These are phyloP conservation scores for Rhagonycha lutea DNA, from an alignment of 2,888 invertebrate species.

Conservation along the genomic window DNA sequence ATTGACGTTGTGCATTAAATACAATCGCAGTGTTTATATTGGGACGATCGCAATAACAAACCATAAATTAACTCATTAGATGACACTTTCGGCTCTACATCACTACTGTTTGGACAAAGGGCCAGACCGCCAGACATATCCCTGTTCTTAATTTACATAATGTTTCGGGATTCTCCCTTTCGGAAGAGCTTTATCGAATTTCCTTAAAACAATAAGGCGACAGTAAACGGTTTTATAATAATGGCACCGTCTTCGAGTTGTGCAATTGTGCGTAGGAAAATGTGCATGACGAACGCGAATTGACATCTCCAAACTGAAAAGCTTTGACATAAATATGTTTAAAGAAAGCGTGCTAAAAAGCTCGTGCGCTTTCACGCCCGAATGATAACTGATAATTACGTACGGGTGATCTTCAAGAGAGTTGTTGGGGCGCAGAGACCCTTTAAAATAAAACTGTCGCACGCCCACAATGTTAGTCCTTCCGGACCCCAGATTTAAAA, in stretches of 20 bases:
- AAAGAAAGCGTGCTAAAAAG: conserved; percentile 54
- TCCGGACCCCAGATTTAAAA: conserved; percentile 44
- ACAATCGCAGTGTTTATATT: conserved; percentile 47
- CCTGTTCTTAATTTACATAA: conserved; percentile 49
- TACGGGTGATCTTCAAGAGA: conserved; percentile 56
- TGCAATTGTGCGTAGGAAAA: conserved; percentile 43
- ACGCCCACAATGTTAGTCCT: conserved; percentile 49
- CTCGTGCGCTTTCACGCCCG: conserved; percentile 52
- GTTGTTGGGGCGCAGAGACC: conserved; percentile 32
- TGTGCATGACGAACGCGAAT: conserved; percentile 45
- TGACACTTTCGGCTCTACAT: conserved; percentile 46
- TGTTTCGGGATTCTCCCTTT: conserved; percentile 36
- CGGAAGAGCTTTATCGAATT: conserved; percentile 19
- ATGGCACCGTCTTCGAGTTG: conserved; percentile 12
- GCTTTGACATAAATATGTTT: conserved; percentile 56
- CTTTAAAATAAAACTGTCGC: conserved; percentile 54
- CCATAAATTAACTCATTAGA: conserved; percentile 56
- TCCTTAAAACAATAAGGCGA: conserved; percentile 29
- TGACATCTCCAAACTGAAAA: conserved; percentile 51
- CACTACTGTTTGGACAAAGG: conserved; percentile 53
- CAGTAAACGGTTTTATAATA: conserved; percentile 23
- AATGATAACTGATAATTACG: conserved; percentile 56
- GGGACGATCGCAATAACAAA: conserved; percentile 52
- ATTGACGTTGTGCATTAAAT: conserved; percentile 53
- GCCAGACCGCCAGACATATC: conserved; percentile 44